These are phyloP conservation scores for Syrrhaptes paradoxus DNA, from an alignment of 2,113 vertebrate genomes.

Conservation along the genomic window DNA sequence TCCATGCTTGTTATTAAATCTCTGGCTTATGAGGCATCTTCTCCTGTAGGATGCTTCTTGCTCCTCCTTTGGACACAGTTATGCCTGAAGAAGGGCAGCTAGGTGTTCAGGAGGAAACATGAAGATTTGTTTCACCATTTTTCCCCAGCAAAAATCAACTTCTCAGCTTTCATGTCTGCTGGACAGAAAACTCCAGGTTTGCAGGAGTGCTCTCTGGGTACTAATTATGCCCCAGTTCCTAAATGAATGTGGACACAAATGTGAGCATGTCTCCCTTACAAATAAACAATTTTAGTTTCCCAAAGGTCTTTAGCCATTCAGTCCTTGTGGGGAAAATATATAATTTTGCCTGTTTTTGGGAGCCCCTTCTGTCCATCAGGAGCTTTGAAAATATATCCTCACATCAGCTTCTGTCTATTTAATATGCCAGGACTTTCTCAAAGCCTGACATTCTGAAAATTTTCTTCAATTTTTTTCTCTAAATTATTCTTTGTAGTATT, in stretches of 20 bases:
- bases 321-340: not conserved
- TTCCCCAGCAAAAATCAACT: not conserved
- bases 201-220: fast-evolving
- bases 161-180: not conserved
- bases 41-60: not conserved
- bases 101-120: not conserved
- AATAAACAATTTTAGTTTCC: not conserved
- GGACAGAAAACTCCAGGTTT: not conserved
- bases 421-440: not conserved
- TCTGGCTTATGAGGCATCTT: not conserved
- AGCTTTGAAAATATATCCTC: not conserved
- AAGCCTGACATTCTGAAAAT: not conserved
- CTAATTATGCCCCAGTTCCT: not conserved
- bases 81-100: not conserved
- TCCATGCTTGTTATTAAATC: not conserved
- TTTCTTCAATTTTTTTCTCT: not conserved
- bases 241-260: not conserved
- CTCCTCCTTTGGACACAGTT: not conserved
- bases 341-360: not conserved
- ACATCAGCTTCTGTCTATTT: not conserved
- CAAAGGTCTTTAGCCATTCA: not conserved
- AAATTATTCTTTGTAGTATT: not conserved
- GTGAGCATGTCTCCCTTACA: not conserved
- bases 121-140: not conserved
- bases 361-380: not conserved